Evolutionary conservation across 2,113 vertebrate genomes (phyloP), one percentile per base, ranked within the genome.

Genomic region (Pyrgilauda ruficollis): DNA sequence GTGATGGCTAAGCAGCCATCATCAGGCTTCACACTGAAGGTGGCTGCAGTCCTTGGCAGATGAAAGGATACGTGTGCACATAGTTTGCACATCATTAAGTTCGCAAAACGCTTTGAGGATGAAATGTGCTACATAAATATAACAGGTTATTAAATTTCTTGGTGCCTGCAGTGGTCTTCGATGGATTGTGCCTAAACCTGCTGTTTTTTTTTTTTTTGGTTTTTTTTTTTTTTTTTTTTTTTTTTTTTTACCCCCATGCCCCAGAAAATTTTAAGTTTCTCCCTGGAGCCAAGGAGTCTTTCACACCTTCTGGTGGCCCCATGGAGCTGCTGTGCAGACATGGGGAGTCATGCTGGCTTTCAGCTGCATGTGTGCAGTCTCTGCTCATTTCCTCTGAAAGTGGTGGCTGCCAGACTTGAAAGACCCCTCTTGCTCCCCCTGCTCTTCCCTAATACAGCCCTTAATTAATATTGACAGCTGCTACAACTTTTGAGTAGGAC

Each of bases 41-140:
- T 6, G 0, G 66, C 69, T 82, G 35, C 67, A 69, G 47, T 66
- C 4, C 0, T n/a, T 80, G 84, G 93, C 82, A 96, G 94, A 96
- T 86, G 87, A 96, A 95, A 95, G 93, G 88, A 72, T 84, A 89
- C 3, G 5, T 19, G 87, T 2, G 13, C 1, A 2, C 20, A 1
- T 63, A 88, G 82, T 93, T 92, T 97, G 95, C 94, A 96, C 92
- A 91, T 95, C 93, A 97, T 90, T 90, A 94, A 90, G 92, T 94
- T 92, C 2, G 4, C 74, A 94, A 95, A 94, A 90, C 4, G 52
- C 87, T 96, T 94, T 91, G 82, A 96, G 94, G 90, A 88, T 94
- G 92, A 96, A 90, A 86, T 81, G 68, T 61, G 85, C 82, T 86
- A 90, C 93, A 91, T 90, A 96, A 94, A 93, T 93, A 83, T 94